These are phyloP conservation scores for Rhinoderma darwinii DNA, from an alignment of 2,113 vertebrate genomes.

Conservation along the genomic window DNA sequence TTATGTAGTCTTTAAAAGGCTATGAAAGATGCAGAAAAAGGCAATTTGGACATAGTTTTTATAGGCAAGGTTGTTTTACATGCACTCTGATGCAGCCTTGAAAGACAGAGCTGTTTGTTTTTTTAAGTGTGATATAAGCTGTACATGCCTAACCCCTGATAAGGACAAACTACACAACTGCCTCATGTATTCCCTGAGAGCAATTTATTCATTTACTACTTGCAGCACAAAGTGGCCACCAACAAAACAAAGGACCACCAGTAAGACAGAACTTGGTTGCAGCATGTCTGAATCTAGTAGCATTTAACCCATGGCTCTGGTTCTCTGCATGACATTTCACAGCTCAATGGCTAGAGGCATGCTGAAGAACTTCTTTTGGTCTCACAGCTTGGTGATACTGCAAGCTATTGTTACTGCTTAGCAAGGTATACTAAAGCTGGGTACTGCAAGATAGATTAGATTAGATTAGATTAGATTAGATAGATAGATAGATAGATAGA, in stretches of 20 bases:
- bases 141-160: slow-evolving; percentile 53
- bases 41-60: slow-evolving; percentile 63
- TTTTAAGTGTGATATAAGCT: slow-evolving; percentile 55
- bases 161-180: slow-evolving; percentile 65
- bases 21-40: slow-evolving; percentile 68
- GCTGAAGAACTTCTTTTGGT: neutral
- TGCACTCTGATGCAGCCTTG: slow-evolving; percentile 60
- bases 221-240: slow-evolving; percentile 62
- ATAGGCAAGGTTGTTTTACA: slow-evolving; percentile 70
- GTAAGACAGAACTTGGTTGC: slow-evolving; percentile 44
- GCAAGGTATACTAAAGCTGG: no score
- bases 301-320: slow-evolving; percentile 5
- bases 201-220: slow-evolving; percentile 58
- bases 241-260: slow-evolving; percentile 64
- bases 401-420: no score
- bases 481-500: neutral
- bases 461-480: neutral
- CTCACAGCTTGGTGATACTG: neutral
- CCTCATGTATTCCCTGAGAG: slow-evolving; percentile 63
- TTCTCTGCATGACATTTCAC: neutral
- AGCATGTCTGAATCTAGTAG: slow-evolving; percentile 9
- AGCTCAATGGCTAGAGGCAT: neutral
- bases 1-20: slow-evolving; percentile 67
- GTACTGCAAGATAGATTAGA: neutral
- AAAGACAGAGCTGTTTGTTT: slow-evolving; percentile 60